Percentiles rank a stretch among this genome's conserved stretches.
Evolutionary conservation across 2,888 invertebrate genomes (phyloP).

Genomic region (Drosophila colorata): DNA sequence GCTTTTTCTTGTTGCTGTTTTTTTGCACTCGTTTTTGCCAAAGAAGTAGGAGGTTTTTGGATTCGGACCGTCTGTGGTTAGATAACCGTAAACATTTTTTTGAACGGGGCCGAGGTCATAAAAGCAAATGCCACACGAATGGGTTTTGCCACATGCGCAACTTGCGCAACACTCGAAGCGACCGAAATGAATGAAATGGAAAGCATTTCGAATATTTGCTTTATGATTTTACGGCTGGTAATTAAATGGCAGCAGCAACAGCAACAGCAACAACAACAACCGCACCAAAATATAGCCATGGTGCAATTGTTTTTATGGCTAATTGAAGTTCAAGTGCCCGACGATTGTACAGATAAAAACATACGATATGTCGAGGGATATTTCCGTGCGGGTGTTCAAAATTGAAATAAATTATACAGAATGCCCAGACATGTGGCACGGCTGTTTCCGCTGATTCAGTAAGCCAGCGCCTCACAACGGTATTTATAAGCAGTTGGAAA

Average conservation of each 20-base stretch:
- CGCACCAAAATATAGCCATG: neutral
- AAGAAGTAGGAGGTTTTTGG: constrained; percentile 20
- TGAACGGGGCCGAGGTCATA: constrained; percentile 52
- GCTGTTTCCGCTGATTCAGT: constrained; percentile 19
- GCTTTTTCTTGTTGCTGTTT: constrained; percentile 36
- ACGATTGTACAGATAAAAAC: neutral
- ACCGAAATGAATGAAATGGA: constrained; percentile 29
- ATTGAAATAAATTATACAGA: constrained; percentile 50
- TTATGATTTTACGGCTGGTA: constrained; percentile 46
- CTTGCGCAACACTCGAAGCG: constrained; percentile 41
- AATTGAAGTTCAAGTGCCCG: constrained; percentile 50
- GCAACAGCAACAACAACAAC: neutral
- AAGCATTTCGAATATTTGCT: constrained; percentile 41
- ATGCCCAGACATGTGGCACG: constrained; percentile 25
- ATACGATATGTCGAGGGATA: neutral
- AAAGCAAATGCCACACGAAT: constrained; percentile 39
- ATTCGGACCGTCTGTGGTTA: constrained; percentile 50
- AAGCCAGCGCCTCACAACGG: constrained; percentile 1
- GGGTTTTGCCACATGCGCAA: constrained; percentile 17
- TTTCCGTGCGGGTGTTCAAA: no score
- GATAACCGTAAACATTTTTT: constrained; percentile 55
- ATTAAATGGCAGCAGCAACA: constrained; percentile 41
- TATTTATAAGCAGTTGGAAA: constrained; percentile 9
- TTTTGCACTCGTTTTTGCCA: constrained; percentile 9
- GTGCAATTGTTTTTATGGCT: constrained; percentile 41